These are phyloP conservation scores for Antrozous pallidus DNA, from an alignment of 2,797 vertebrate genomes.

Conservation along the genomic window DNA sequence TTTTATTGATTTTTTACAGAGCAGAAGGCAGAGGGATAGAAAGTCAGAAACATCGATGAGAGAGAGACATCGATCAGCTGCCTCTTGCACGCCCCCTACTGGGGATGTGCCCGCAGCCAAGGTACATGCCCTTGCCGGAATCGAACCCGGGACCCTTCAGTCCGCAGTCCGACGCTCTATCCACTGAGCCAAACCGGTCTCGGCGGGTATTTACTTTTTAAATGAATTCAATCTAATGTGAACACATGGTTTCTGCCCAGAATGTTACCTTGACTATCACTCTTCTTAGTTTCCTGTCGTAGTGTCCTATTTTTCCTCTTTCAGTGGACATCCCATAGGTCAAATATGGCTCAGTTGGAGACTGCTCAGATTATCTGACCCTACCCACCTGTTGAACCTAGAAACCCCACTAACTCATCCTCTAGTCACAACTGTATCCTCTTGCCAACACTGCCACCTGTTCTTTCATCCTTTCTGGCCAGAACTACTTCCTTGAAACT, in stretches of 20 bases:
- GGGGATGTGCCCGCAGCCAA: too few relatives aligned
- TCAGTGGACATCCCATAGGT: not conserved
- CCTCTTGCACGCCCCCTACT: too few relatives aligned
- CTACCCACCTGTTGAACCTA: not conserved
- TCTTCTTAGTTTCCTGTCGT: not conserved
- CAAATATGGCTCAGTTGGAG: constrained; percentile 7
- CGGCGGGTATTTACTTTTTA: not conserved
- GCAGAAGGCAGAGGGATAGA: too few relatives aligned
- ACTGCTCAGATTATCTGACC: constrained; percentile 13
- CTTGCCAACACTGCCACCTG: constrained; percentile 50
- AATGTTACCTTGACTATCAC: not conserved
- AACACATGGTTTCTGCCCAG: not conserved
- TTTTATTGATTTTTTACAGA: too few relatives aligned
- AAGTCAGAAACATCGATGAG: too few relatives aligned
- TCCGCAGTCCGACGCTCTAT: too few relatives aligned
- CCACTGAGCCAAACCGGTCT: too few relatives aligned
- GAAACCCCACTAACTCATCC: not conserved
- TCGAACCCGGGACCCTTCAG: too few relatives aligned
- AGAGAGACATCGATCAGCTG: too few relatives aligned
- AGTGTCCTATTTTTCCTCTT: not conserved
- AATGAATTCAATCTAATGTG: not conserved
- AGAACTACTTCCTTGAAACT: constrained; percentile 46
- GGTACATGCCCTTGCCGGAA: too few relatives aligned
- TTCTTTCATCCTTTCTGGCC: constrained; percentile 44
- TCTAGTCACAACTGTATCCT: not conserved